Base-by-base conservation (phyloP, 2,888 invertebrate species). In the Volucella zonaria region DNA sequence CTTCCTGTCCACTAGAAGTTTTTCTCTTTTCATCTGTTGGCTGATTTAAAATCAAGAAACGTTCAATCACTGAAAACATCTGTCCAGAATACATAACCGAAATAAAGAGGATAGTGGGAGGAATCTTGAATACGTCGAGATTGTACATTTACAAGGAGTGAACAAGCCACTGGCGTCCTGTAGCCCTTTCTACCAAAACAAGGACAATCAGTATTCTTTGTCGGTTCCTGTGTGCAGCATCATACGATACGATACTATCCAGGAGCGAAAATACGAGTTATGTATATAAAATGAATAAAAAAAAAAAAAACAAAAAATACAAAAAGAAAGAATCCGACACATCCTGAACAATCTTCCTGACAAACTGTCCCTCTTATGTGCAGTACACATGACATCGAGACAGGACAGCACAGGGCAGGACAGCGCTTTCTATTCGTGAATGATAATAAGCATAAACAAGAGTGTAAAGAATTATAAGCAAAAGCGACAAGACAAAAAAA, bases 361-460 rank as follows among this genome's bases (percentile, higher is more conserved):
- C 73, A 85, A 76, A 80, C 80, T 81, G 85, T 81, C 80, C 47
- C 54, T 75, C 71, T 67, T 80, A 64, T 73, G 47, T 85, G 75
- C 73, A 67, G 62, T 67, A 67, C 56, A 45, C 62, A 78, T 73
- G 73, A 61, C 82, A 82, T 18, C 31, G 15, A 62, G 54, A 70
- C 51, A 49, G 23, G 23, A 66, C 51, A 38, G n/a, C 61, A 61
- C 23, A 38, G 51, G 40, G 43, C 40, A 66, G 38, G 66, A 67
- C 31, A 31, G 31, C 31, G 31, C 6, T 31, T 51, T 38, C 31
- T 45, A 47, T 73, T 62, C 45, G 66, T 51, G 45, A 59, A 81
- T 58, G 64, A 86, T 87, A 87, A 87, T 87, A 86, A 87, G 83
- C 87, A 87, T 77, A 87, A 86, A 87, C 78, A 86, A 86, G 47